phyloP scores from a whole-genome alignment of 2,113 vertebrate species.

The Pipa parva region DNA sequence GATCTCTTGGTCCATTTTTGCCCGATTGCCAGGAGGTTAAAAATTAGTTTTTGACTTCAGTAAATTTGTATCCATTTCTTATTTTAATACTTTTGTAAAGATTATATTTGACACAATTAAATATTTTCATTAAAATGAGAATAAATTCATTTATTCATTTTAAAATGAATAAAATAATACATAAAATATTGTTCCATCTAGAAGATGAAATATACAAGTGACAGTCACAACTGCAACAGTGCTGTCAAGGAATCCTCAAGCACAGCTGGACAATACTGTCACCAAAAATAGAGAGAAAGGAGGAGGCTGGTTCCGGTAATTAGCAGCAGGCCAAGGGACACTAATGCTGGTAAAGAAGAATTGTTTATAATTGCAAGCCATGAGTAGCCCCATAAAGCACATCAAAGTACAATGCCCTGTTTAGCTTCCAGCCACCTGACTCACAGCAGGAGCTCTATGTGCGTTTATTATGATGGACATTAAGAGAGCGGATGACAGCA shows the following conservation, averaged over 20 bases:
- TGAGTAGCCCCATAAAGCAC: constrained; percentile 24
- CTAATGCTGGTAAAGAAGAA: constrained; percentile 4
- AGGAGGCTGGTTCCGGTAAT: constrained; percentile 24
- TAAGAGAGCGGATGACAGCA: constrained; percentile 4
- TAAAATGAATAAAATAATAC: too few species aligned
- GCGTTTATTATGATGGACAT: constrained; percentile 6
- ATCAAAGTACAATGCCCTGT: constrained; percentile 29
- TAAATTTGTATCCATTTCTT: too few species aligned
- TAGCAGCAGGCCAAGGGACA: constrained; percentile 19
- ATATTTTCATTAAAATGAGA: too few species aligned
- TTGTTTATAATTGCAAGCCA: constrained; percentile 31
- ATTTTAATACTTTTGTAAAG: too few species aligned
- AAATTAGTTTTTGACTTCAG: too few species aligned
- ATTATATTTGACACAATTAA: too few species aligned
- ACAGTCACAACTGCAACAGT: constrained; percentile 28
- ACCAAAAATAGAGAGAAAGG: constrained; percentile 24
- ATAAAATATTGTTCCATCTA: too few species aligned
- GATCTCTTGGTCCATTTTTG: too few species aligned
- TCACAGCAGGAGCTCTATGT: constrained; percentile 18
- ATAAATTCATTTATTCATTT: too few species aligned
- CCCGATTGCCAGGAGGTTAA: too few species aligned
- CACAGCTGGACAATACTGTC: constrained; percentile 38
- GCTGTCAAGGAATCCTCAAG: constrained; percentile 33
- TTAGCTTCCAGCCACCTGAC: constrained; percentile 34
- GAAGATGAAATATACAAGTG: constrained; percentile 26